Base-by-base conservation (phyloP, 2,113 vertebrate genomes). In the Motacilla tschutschensis region DNA sequence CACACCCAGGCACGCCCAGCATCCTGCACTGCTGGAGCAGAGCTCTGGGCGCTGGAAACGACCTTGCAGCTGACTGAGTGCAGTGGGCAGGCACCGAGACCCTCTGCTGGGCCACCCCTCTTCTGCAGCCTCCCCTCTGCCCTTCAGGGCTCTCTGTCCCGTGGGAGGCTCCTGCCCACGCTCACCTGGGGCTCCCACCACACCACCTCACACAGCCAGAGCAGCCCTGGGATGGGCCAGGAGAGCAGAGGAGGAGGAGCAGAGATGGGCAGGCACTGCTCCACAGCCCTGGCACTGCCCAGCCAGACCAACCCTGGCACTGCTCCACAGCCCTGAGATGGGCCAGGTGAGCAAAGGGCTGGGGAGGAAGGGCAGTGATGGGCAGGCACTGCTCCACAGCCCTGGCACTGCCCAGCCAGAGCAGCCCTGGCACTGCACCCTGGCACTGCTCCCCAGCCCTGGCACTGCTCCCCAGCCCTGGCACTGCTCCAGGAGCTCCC, bases 161-260 rank as follows among this genome's bases (percentile, higher is more conserved):
- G 6, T 4, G 38, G 44, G 29, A 35, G 16, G 31, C 17, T 36
- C 55, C 46, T 46, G 38, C 41, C 46, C 51, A 8, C 17, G 22
- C 18, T 13, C 50, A 31, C 29, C 51, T 8, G 18, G 51, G 29
- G 18, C 50, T 19, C 29, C 29, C 51, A 19, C 12, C 51, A 9
- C 51, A 21, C 29, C 51, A 19, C 12, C 51, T 14, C 51, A 21
- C 14, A 5, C 25, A 48, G 47, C 47, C 47, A 28, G 47, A 9
- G 1, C 53, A 54, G 31, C 53, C 51, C 50, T 0, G 0, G 24
- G 62, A 20, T 0, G 25, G 20, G 38, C 57, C 29, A 24, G 33
- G 11, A 1, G 29, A 67, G 31, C 3, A 29, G 10, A 38, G 40
- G 33, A 29, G 47, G 14, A 7, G 5, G 12, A 12, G 33, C 65